phyloP scores from a whole-genome alignment of 1,140 invertebrate genomes.

The Drosophila sturtevanti region DNA sequence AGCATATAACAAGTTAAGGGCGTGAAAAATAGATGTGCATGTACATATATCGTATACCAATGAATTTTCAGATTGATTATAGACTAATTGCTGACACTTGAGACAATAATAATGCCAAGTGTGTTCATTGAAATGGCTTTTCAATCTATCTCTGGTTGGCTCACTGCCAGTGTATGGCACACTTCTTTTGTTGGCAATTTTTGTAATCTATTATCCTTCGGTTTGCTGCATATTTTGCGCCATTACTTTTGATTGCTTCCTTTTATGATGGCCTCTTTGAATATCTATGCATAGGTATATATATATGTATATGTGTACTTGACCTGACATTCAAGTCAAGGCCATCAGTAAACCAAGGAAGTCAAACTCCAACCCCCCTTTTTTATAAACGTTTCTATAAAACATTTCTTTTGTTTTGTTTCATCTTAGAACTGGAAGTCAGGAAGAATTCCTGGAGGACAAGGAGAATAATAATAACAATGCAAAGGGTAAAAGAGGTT shows the following conservation, averaged over 20 bases:
- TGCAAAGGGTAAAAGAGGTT: slow-evolving; percentile 40
- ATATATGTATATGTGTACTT: not conserved
- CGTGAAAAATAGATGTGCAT: not conserved
- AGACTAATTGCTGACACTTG: not conserved
- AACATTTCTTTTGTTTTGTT: not conserved
- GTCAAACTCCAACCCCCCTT: too few species aligned
- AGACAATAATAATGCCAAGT: not conserved
- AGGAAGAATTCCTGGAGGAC: slow-evolving; percentile 74
- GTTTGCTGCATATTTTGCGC: slow-evolving; percentile 2
- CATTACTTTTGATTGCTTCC: slow-evolving; percentile 22
- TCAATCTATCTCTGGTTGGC: not conserved
- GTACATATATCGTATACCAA: not conserved
- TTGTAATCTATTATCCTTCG: slow-evolving; percentile 14
- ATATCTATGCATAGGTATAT: not conserved
- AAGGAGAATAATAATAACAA: slow-evolving; percentile 52
- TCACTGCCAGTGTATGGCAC: not conserved
- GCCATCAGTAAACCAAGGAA: not conserved
- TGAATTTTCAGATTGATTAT: not conserved
- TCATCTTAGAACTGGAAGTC: slow-evolving; percentile 61
- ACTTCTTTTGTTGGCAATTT: not conserved
- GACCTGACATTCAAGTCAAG: slow-evolving; percentile 19
- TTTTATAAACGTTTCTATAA: not conserved
- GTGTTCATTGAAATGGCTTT: slow-evolving; percentile 7
- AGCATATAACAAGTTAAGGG: not conserved
- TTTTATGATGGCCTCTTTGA: slow-evolving; percentile 1